phyloP scores from a whole-genome alignment of 2,888 invertebrate genomes.

The Steinernema carpocapsae region DNA sequence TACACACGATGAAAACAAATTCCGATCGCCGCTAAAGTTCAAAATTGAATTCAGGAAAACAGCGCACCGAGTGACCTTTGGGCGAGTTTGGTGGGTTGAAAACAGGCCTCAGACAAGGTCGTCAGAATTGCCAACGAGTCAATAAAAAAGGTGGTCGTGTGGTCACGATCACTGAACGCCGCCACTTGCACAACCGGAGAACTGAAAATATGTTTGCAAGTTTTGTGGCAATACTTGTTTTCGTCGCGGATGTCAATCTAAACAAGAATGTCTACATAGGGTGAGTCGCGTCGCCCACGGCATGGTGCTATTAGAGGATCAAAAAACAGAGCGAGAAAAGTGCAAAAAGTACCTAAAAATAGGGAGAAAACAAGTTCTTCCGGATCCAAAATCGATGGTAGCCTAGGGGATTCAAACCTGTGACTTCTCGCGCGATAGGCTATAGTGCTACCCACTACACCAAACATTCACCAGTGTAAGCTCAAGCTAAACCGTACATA shows the following conservation, averaged over 20 bases:
- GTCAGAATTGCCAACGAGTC: too few relatives aligned
- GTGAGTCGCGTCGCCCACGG: neutral
- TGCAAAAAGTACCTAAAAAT: neutral
- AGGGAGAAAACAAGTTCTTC: neutral
- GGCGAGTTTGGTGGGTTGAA: too few relatives aligned
- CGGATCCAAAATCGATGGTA: too few relatives aligned
- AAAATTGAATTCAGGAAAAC: neutral
- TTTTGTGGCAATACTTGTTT: neutral
- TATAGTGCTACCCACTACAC: too few relatives aligned
- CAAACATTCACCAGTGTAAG: too few relatives aligned
- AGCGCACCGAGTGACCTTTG: too few relatives aligned
- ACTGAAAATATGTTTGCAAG: neutral
- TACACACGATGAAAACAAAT: constrained; percentile 16
- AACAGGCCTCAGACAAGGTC: too few relatives aligned
- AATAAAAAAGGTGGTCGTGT: neutral
- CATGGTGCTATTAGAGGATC: neutral
- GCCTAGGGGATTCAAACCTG: too few relatives aligned
- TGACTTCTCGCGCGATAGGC: too few relatives aligned
- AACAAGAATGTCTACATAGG: neutral
- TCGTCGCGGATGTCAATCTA: neutral
- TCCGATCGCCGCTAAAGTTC: neutral
- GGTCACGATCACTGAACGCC: neutral
- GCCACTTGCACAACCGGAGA: neutral
- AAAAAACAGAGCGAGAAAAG: neutral
- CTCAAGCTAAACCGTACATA: too few relatives aligned